Evolutionary conservation across 2,113 vertebrate genomes (phyloP).

Genomic region (Paratilapia polleni): DNA sequence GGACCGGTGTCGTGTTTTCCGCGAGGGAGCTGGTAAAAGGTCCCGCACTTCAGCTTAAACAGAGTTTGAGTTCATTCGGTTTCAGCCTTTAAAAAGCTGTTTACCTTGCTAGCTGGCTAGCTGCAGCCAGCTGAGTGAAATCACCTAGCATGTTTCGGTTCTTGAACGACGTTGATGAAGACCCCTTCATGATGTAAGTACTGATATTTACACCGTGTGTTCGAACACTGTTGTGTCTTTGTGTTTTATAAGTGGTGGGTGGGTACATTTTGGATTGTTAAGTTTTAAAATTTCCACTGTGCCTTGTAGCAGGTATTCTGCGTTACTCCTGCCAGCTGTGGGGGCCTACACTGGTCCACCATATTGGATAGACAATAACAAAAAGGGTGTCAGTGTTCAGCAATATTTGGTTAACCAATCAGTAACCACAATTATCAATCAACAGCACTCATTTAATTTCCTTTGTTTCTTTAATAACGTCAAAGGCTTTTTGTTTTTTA

Average conservation of each 20-base stretch:
- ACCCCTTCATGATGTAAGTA: conserved; percentile 84
- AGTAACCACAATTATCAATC: background rate
- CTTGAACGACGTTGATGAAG: conserved; percentile 83
- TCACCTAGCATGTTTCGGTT: conserved; percentile 82
- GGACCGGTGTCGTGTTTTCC: background rate
- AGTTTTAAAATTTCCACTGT: background rate
- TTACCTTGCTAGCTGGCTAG: conserved; percentile 77
- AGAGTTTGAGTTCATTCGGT: conserved; percentile 26
- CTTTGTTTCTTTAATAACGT: background rate
- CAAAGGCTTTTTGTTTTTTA: background rate
- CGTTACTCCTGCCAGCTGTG: conserved; percentile 65
- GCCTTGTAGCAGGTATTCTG: conserved; percentile 43
- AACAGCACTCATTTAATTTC: background rate
- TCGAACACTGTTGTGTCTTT: fast-evolving
- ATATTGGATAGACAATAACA: conserved; percentile 68
- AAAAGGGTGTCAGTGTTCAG: conserved; percentile 41
- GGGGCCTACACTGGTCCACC: conserved; percentile 71
- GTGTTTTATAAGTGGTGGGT: background rate
- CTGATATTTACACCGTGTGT: background rate
- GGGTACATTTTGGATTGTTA: background rate
- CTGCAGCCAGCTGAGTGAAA: conserved; percentile 74
- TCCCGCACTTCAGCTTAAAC: background rate
- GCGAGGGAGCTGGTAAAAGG: background rate
- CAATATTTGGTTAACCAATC: background rate
- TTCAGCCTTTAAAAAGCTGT: conserved; percentile 58